Evolutionary conservation across 2,888 invertebrate genomes (phyloP).

Genomic region (Tridacna gigas): DNA sequence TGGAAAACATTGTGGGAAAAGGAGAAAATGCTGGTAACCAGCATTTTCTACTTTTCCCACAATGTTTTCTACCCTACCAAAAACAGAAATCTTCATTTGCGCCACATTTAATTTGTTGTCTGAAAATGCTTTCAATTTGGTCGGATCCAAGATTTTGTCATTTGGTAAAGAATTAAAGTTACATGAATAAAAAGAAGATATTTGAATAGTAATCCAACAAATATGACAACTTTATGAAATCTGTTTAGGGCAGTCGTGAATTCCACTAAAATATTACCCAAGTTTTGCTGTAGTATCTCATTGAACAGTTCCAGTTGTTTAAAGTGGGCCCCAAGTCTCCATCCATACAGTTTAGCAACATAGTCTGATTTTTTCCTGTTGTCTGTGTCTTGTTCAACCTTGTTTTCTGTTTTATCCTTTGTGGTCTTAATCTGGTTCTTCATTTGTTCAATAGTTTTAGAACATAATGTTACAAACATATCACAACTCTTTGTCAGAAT

Average conservation of each 20-base stretch:
- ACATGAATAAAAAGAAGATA: not conserved
- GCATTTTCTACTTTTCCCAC: not conserved
- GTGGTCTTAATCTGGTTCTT: not conserved
- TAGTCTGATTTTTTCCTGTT: constrained; percentile 1
- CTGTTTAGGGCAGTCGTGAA: not conserved
- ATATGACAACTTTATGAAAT: not conserved
- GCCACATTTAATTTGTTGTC: no score
- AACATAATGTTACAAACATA: not conserved
- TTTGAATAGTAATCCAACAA: not conserved
- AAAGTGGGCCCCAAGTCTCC: constrained; percentile 6
- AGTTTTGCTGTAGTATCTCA: constrained; percentile 5
- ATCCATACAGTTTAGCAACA: constrained; percentile 4
- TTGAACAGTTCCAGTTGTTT: constrained; percentile 9
- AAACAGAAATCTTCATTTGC: no score
- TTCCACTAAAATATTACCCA: not conserved
- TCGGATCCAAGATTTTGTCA: not conserved
- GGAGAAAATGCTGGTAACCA: not conserved
- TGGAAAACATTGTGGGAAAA: not conserved
- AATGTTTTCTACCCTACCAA: no score
- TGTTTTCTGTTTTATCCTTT: not conserved
- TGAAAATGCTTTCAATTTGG: no score
- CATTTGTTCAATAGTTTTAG: not conserved
- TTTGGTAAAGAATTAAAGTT: not conserved
- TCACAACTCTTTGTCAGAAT: not conserved
- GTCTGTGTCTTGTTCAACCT: not conserved